Base-by-base conservation (phyloP, 2,888 invertebrate genomes). In the Melieria omissa region DNA sequence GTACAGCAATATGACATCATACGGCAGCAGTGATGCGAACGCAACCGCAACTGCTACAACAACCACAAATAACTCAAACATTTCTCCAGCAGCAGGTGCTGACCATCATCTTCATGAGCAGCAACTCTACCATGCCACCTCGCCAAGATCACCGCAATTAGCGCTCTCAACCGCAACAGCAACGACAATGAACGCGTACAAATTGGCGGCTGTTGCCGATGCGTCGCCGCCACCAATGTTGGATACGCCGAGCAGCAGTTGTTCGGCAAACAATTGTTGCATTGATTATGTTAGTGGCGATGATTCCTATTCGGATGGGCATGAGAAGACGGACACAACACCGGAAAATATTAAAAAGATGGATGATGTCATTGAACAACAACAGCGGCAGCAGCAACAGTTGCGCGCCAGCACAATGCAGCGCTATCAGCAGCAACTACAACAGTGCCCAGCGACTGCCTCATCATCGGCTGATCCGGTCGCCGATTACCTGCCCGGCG, bases 291-390 rank as follows among this genome's bases (percentile, higher is more conserved):
- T 78, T 46, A 78, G 75, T 62, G 79, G 76, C 55, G 75, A 74
- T 0, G 76, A 80, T 68, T 79, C 78, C 5, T 78, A 78, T 67
- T 85, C 84, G 10, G 86, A 86, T 77, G 86, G 85, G 4, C 81
- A 81, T 4, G 87, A 87, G 74, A 87, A 87, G 79, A 81, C 85
- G 72, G 87, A 87, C 77, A 83, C 84, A 10, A 86, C 86, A 10
- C 87, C 87, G 61, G 87, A 87, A 75, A 87, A 87, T 78, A 80
- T 85, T 62, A 86, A 86, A 80, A 87, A 87, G 81, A 86, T 86
- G 74, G 85, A 85, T 80, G 87, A 87, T 81, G 82, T 85, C 79
- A 86, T 87, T 78, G 80, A 79, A 70, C 72, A 74, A 44, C 64
- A 49, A 6, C 67, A 52, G 42, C 58, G 58, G 55, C 66, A 61